Conservation (phyloP, 2,888 invertebrate genomes). For the Melieria crassipennis region DNA sequence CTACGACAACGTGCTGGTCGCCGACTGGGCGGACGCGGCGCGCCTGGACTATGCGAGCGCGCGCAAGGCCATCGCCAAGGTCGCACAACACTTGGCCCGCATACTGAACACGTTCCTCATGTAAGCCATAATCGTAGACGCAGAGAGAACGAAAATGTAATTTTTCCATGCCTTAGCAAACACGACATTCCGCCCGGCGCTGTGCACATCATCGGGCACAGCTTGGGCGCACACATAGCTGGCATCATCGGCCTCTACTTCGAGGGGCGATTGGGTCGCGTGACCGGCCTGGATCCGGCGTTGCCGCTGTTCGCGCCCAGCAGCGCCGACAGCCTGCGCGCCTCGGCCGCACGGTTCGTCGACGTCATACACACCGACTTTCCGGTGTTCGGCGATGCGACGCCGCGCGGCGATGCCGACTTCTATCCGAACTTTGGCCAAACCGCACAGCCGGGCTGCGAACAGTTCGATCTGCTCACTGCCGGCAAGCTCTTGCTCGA, state of each 20-base stretch:
- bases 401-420: slow-evolving; percentile 59
- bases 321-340: slow-evolving; percentile 54
- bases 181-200: slow-evolving; percentile 41
- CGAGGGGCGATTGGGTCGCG: slow-evolving; percentile 58
- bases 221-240: slow-evolving; percentile 62
- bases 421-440: slow-evolving; percentile 64
- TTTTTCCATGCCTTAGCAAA: slow-evolving; percentile 41
- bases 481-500: slow-evolving; percentile 56
- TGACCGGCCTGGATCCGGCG: slow-evolving; percentile 64
- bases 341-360: slow-evolving; percentile 58
- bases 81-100: slow-evolving; percentile 50
- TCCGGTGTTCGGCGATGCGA: slow-evolving; percentile 59
- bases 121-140: slow-evolving; percentile 28
- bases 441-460: slow-evolving; percentile 62
- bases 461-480: slow-evolving; percentile 54
- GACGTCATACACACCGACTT: slow-evolving; percentile 64
- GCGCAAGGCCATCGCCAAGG: slow-evolving; percentile 49
- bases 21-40: slow-evolving; percentile 61
- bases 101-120: slow-evolving; percentile 53
- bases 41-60: slow-evolving; percentile 56
- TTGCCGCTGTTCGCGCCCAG: slow-evolving; percentile 58
- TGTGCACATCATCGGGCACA: slow-evolving; percentile 63
- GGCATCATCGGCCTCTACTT: slow-evolving; percentile 60
- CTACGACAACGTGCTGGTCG: slow-evolving; percentile 55
- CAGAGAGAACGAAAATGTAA: not conserved